Evolutionary conservation across 2,888 invertebrate genomes (phyloP).

Genomic region (Euplexia lucipara): DNA sequence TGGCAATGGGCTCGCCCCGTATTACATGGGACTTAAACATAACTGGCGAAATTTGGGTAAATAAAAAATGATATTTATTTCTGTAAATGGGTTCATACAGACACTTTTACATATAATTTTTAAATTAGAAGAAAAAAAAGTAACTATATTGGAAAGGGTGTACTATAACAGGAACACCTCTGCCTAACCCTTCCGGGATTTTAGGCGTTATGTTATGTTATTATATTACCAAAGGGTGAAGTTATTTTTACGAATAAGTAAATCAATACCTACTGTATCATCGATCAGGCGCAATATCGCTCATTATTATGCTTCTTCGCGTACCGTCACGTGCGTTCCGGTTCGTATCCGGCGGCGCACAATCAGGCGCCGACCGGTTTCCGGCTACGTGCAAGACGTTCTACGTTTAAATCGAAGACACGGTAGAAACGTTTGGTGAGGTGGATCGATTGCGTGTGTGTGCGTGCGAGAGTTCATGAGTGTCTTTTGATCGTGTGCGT

Average conservation of each 20-base stretch:
- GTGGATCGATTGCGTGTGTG: neutral
- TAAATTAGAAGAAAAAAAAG: too few species aligned
- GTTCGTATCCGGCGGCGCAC: slow-evolving; percentile 39
- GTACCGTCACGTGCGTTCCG: slow-evolving; percentile 40
- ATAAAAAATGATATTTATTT: too few species aligned
- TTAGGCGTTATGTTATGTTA: too few species aligned
- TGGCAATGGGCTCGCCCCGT: too few species aligned
- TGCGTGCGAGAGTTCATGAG: neutral
- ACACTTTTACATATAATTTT: too few species aligned
- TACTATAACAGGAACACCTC: too few species aligned
- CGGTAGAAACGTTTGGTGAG: neutral
- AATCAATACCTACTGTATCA: slow-evolving; percentile 1
- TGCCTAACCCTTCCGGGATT: too few species aligned
- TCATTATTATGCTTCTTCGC: slow-evolving; percentile 9
- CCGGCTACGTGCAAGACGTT: slow-evolving; percentile 36
- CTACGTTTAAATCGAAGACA: slow-evolving; percentile 12
- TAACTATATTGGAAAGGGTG: too few species aligned
- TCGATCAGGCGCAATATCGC: neutral
- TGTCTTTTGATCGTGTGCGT: neutral
- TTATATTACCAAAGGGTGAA: neutral
- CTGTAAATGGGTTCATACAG: too few species aligned
- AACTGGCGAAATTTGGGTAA: too few species aligned
- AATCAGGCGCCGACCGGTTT: slow-evolving; percentile 43
- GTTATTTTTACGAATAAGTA: neutral
- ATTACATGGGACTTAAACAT: too few species aligned